These are phyloP conservation scores for Larimichthys crocea DNA, from an alignment of 2,113 vertebrate species.

Conservation along the genomic window DNA sequence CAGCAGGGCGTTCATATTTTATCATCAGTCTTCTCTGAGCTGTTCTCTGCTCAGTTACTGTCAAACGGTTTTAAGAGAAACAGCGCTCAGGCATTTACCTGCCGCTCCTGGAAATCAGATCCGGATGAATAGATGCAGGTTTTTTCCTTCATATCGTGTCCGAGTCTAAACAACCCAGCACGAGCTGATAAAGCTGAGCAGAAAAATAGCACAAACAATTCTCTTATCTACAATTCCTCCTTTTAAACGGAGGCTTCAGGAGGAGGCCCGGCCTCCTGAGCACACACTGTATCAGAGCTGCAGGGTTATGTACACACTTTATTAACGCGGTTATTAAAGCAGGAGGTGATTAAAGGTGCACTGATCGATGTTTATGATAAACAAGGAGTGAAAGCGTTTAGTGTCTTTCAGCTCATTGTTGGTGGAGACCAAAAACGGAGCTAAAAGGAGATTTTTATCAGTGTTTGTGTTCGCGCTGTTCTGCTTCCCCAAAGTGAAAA, in stretches of 20 bases:
- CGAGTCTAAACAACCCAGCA: slow-evolving; percentile 14
- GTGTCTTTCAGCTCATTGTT: neutral
- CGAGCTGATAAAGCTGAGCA: neutral
- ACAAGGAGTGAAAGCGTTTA: neutral
- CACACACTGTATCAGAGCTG: neutral
- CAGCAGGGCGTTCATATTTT: neutral
- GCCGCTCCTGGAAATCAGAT: neutral
- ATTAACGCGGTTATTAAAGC: neutral
- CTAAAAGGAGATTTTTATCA: neutral
- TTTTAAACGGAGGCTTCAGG: neutral
- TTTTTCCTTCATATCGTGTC: neutral
- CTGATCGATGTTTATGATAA: neutral
- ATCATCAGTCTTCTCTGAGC: neutral
- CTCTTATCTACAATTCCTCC: slow-evolving; percentile 42
- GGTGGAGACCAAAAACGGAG: neutral
- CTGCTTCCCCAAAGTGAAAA: neutral
- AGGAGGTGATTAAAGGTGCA: neutral
- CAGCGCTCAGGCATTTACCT: neutral
- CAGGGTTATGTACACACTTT: neutral
- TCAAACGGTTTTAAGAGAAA: neutral
- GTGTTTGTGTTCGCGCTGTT: neutral
- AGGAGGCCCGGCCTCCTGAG: neutral
- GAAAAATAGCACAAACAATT: slow-evolving; percentile 2
- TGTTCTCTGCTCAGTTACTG: neutral
- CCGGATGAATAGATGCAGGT: neutral